These are phyloP conservation scores for Blennius ocellaris DNA, from an alignment of 2,113 vertebrate species.

Conservation along the genomic window DNA sequence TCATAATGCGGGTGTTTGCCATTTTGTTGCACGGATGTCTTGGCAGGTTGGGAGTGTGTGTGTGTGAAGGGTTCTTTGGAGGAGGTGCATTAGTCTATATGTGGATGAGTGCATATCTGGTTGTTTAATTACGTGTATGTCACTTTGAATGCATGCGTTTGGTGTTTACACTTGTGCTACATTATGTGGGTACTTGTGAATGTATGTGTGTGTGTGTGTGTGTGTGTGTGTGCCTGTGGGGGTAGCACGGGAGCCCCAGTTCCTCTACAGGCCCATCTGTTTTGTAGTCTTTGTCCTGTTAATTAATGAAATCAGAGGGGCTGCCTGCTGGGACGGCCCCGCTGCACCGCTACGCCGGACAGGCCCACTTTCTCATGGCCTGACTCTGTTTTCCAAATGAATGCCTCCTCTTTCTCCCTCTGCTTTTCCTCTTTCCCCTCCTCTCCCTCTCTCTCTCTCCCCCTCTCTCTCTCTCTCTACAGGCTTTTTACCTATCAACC, in stretches of 20 bases:
- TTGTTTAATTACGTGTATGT: conserved; percentile 19
- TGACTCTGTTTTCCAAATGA: conserved; percentile 75
- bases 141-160: conserved; percentile 25
- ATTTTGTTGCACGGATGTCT: conserved; percentile 52
- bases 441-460: not conserved
- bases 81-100: not conserved
- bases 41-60: conserved; percentile 44
- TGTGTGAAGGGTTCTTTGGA: not conserved
- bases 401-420: conserved; percentile 57
- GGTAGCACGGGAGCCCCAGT: conserved; percentile 69
- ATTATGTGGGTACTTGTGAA: conserved; percentile 25
- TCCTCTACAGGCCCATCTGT: conserved; percentile 82
- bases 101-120: not conserved
- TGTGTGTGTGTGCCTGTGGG: conserved; percentile 60
- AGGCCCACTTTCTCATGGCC: conserved; percentile 76
- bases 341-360: conserved; percentile 71
- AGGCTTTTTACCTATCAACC: not conserved
- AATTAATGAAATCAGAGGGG: conserved; percentile 85
- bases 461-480: not conserved
- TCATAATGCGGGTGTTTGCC: conserved; percentile 35
- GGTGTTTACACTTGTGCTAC: conserved; percentile 40
- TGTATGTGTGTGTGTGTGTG: conserved; percentile 16
- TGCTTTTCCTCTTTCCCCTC: conserved; percentile 36
- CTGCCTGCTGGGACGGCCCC: conserved; percentile 80
- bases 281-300: conserved; percentile 85